Evolutionary conservation across 1,140 invertebrate species (phyloP).

Genomic region (Oreohelix idahoensis): DNA sequence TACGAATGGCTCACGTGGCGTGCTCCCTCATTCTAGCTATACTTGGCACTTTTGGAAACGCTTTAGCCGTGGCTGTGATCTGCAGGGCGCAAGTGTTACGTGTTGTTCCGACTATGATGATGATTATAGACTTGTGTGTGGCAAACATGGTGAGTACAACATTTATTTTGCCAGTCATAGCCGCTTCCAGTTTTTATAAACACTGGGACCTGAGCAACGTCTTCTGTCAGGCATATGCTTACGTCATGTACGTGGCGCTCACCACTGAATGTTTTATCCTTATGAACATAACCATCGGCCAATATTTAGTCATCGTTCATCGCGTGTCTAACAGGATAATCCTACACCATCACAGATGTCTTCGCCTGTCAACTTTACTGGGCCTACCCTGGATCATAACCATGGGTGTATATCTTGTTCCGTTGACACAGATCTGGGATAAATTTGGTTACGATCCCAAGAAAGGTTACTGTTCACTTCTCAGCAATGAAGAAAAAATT

Average conservation of each 20-base stretch:
- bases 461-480: slow-evolving; percentile 43
- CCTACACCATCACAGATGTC: slow-evolving; percentile 14
- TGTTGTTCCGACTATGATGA: slow-evolving; percentile 23
- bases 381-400: slow-evolving; percentile 42
- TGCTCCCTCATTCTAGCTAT: slow-evolving; percentile 6
- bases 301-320: slow-evolving; percentile 48
- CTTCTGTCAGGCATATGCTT: slow-evolving; percentile 42
- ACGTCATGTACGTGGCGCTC: slow-evolving; percentile 40
- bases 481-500: slow-evolving; percentile 28
- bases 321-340: slow-evolving; percentile 29
- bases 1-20: not conserved
- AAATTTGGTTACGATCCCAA: slow-evolving; percentile 44
- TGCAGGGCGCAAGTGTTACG: not conserved
- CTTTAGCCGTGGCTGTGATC: slow-evolving; percentile 10
- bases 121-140: slow-evolving; percentile 48
- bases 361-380: slow-evolving; percentile 40
- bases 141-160: slow-evolving; percentile 40
- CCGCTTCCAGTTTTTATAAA: slow-evolving; percentile 27
- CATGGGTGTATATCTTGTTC: slow-evolving; percentile 34
- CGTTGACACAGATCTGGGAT: slow-evolving; percentile 48
- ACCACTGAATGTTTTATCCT: slow-evolving; percentile 42
- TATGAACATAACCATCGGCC: slow-evolving; percentile 44
- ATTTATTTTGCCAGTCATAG: slow-evolving; percentile 42
- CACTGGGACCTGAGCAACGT: not conserved
- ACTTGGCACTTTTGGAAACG: slow-evolving; percentile 14